These are phyloP conservation scores for Glyptemys insculpta DNA, from an alignment of 2,797 vertebrate species.

Conservation along the genomic window DNA sequence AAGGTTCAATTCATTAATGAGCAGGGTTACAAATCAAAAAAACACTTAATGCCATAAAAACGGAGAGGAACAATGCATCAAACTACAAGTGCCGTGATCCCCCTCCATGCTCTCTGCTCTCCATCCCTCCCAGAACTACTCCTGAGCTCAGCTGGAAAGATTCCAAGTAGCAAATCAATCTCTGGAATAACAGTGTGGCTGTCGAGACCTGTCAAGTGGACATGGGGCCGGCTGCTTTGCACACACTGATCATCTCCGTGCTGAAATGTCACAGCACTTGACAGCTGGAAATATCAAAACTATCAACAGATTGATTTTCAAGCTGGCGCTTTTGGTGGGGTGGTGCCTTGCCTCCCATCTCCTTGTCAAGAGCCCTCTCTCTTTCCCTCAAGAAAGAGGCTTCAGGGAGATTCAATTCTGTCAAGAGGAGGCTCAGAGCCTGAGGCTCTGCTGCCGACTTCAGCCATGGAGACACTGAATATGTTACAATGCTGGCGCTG, in stretches of 20 bases:
- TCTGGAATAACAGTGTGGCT: background rate
- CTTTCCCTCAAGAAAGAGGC: background rate
- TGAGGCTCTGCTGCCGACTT: background rate
- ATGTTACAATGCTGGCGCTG: background rate
- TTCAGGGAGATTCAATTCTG: background rate
- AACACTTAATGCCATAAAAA: background rate
- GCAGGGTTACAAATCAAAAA: background rate
- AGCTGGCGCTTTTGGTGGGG: background rate
- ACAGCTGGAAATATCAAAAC: background rate
- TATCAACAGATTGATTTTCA: background rate
- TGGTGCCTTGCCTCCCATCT: background rate
- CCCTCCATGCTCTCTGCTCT: too few species aligned
- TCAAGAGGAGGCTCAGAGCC: background rate
- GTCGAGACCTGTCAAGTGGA: background rate
- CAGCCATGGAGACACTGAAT: background rate
- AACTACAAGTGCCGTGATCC: background rate
- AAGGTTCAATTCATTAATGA: background rate
- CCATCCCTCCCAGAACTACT: background rate
- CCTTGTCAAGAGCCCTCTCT: background rate
- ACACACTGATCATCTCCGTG: background rate
- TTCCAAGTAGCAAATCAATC: background rate
- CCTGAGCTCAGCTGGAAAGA: background rate
- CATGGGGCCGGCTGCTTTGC: background rate
- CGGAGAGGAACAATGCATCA: background rate
- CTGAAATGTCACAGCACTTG: background rate